Percentiles rank a stretch among this genome's conserved stretches.
Evolutionary conservation across 2,113 vertebrate genomes (phyloP).

Genomic region (Sterrhoptilus dennistouni): DNA sequence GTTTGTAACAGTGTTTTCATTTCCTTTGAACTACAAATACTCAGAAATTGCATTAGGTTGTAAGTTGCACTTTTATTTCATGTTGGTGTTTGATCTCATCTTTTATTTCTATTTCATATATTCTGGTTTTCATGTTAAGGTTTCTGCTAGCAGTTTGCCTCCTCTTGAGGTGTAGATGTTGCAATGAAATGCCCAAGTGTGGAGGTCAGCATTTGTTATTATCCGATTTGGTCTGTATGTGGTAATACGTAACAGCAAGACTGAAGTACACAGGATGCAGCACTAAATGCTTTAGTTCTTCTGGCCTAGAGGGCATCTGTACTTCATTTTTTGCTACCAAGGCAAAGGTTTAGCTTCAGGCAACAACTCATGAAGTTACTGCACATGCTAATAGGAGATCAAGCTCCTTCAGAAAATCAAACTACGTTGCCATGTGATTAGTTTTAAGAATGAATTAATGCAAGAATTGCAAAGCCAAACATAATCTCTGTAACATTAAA

Average conservation of each 20-base stretch:
- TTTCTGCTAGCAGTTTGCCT: not conserved
- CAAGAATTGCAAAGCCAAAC: not conserved
- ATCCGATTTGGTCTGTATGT: not conserved
- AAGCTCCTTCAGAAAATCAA: constrained; percentile 36
- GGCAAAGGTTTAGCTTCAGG: constrained; percentile 42
- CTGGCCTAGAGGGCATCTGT: not conserved
- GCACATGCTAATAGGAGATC: constrained; percentile 51
- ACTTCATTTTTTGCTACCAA: constrained; percentile 10
- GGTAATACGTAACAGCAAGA: not conserved
- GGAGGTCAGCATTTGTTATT: not conserved
- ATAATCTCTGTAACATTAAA: constrained; percentile 29
- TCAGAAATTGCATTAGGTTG: not conserved
- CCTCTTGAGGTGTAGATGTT: not conserved
- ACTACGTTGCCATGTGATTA: constrained; percentile 25
- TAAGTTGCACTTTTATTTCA: not conserved
- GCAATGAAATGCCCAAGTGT: not conserved
- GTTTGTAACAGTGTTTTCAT: not conserved
- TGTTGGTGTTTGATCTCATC: not conserved
- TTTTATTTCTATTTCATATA: not conserved
- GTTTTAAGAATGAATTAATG: constrained; percentile 39
- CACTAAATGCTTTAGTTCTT: not conserved
- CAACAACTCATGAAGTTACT: constrained; percentile 3
- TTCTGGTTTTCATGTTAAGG: not conserved
- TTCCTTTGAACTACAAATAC: not conserved
- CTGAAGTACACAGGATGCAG: not conserved